phyloP scores from a whole-genome alignment of 2,113 vertebrate genomes.

The Callaeas wilsoni region DNA sequence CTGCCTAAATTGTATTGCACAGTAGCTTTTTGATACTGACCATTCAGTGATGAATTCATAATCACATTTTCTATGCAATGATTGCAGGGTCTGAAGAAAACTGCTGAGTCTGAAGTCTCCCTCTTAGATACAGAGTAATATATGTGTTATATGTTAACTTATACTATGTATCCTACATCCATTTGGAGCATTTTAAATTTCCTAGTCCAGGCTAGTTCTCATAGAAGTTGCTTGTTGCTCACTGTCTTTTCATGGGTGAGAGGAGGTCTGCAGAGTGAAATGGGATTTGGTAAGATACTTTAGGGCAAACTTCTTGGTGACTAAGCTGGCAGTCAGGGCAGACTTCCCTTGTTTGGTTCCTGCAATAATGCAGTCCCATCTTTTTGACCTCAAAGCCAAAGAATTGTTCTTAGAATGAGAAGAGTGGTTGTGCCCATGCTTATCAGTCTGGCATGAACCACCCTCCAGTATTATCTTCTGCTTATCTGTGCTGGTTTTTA shows the following conservation, averaged over 20 bases:
- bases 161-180: not conserved
- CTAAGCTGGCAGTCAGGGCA: not conserved
- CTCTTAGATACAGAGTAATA: not conserved
- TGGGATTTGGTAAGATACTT: not conserved
- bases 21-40: not conserved
- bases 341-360: not conserved
- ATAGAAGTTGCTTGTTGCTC: not conserved
- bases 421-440: not conserved
- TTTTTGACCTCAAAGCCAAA: not conserved
- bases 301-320: not conserved
- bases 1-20: not conserved
- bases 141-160: not conserved
- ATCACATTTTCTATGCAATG: not conserved
- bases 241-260: not conserved
- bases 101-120: not conserved
- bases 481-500: not conserved
- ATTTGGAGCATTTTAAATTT: not conserved
- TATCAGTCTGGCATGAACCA: not conserved
- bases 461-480: not conserved
- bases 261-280: not conserved
- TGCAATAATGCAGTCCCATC: not conserved
- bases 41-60: not conserved
- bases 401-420: not conserved
- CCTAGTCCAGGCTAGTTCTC: not conserved
- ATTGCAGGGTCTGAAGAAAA: not conserved